phyloP scores from a whole-genome alignment of 2,797 vertebrate species.

The Silurus lanzhouensis region DNA sequence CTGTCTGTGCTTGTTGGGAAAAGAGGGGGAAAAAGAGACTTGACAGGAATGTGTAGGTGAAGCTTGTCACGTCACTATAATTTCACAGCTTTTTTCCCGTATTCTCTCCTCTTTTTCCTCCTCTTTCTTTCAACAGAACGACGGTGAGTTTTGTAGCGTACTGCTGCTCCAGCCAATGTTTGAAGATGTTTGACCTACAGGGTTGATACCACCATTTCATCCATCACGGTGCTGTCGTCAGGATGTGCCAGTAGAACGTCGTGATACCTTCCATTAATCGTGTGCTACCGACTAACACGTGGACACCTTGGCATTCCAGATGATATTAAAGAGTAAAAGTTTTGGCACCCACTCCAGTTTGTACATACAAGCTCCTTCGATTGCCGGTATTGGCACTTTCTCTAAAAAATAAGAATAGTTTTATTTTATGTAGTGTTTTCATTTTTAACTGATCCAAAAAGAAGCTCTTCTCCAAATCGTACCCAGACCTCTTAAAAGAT shows the following conservation, averaged over 20 bases:
- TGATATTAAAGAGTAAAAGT: background rate
- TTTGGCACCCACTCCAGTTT: background rate
- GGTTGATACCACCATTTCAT: slow-evolving; percentile 60
- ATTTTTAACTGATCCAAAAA: background rate
- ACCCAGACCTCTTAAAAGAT: background rate
- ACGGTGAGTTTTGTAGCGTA: slow-evolving; percentile 80
- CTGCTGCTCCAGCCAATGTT: slow-evolving; percentile 79
- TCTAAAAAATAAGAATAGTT: background rate
- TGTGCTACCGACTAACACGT: background rate
- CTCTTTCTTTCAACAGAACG: slow-evolving; percentile 61
- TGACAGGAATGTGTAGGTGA: slow-evolving; percentile 24
- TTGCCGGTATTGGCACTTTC: background rate
- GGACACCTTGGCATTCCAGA: background rate
- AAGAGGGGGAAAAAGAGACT: background rate
- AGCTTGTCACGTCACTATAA: background rate
- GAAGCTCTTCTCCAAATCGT: background rate
- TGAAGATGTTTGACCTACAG: slow-evolving; percentile 76
- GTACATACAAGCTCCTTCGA: background rate
- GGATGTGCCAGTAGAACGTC: background rate
- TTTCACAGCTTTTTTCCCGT: background rate
- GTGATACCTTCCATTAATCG: background rate
- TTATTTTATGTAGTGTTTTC: background rate
- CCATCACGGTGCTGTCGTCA: slow-evolving; percentile 14
- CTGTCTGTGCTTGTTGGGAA: slow-evolving; percentile 22
- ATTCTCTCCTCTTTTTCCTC: background rate